phyloP scores from a whole-genome alignment of 1,140 invertebrate genomes.

The Lepeophtheirus salmonis region DNA sequence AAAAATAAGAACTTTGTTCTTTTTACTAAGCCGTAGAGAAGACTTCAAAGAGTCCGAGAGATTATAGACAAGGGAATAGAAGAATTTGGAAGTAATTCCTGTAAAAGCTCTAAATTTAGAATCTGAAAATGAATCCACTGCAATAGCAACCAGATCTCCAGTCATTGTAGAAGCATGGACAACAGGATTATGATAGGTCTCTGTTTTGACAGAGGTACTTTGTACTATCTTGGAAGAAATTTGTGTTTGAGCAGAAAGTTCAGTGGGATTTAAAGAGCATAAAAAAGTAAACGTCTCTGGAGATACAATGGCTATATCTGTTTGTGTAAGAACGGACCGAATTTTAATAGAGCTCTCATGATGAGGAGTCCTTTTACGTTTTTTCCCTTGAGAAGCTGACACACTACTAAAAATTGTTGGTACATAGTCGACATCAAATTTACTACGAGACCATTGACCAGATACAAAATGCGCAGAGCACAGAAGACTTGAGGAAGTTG shows the following conservation, averaged over 20 bases:
- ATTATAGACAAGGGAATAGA: not conserved
- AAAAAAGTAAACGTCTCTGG: not conserved
- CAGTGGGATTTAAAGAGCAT: not conserved
- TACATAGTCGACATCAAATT: not conserved
- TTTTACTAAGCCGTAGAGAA: not conserved
- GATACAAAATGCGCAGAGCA: slow-evolving; percentile 2
- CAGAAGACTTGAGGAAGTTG: not conserved
- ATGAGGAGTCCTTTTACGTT: not conserved
- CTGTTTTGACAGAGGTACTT: not conserved
- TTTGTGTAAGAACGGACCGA: not conserved
- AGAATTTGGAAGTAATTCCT: not conserved
- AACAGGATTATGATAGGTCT: not conserved
- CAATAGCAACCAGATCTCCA: not conserved
- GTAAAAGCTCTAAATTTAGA: not conserved
- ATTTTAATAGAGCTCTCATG: not conserved
- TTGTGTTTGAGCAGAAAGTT: not conserved
- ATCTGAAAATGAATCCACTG: not conserved
- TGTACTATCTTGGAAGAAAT: not conserved
- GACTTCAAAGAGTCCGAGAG: not conserved
- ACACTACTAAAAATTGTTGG: not conserved
- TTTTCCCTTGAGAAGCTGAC: too few species aligned
- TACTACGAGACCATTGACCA: not conserved
- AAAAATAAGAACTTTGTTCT: not conserved
- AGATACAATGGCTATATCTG: not conserved
- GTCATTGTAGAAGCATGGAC: not conserved